Evolutionary conservation across 1,140 invertebrate species (phyloP).

Genomic region (Drosophila miranda): DNA sequence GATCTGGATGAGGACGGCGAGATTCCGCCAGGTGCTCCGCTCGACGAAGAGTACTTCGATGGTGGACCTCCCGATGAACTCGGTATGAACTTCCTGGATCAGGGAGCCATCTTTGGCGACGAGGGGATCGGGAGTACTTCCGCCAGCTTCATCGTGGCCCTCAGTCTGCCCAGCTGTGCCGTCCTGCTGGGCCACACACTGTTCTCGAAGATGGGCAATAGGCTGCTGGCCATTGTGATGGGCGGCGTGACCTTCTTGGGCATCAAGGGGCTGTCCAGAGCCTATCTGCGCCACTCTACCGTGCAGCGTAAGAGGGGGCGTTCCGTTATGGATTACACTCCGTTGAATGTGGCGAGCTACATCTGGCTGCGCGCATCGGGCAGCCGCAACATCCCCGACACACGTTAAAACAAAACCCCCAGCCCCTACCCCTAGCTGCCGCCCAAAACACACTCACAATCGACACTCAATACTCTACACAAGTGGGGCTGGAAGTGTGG

Average conservation of each 20-base stretch:
- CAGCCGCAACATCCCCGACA: too few species aligned
- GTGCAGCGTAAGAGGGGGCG: constrained; percentile 39
- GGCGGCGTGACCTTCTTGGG: constrained; percentile 58
- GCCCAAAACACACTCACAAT: too few species aligned
- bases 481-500: too few species aligned
- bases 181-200: constrained; percentile 44
- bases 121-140: constrained; percentile 39
- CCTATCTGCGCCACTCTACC: constrained; percentile 48
- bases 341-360: background rate
- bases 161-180: constrained; percentile 55
- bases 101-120: background rate
- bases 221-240: constrained; percentile 23
- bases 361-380: too few species aligned
- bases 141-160: constrained; percentile 43
- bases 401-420: too few species aligned
- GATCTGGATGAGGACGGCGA: constrained; percentile 36
- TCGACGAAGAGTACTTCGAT: constrained; percentile 56
- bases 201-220: constrained; percentile 26
- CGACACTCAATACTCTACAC: too few species aligned
- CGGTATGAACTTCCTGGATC: constrained; percentile 20
- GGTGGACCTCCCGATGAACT: constrained; percentile 17
- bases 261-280: constrained; percentile 43
- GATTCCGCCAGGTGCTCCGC: constrained; percentile 50
- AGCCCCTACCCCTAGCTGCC: too few species aligned
- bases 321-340: constrained; percentile 39